These are phyloP conservation scores for Lochmaea capreae DNA, from an alignment of 2,888 invertebrate species.

Conservation along the genomic window DNA sequence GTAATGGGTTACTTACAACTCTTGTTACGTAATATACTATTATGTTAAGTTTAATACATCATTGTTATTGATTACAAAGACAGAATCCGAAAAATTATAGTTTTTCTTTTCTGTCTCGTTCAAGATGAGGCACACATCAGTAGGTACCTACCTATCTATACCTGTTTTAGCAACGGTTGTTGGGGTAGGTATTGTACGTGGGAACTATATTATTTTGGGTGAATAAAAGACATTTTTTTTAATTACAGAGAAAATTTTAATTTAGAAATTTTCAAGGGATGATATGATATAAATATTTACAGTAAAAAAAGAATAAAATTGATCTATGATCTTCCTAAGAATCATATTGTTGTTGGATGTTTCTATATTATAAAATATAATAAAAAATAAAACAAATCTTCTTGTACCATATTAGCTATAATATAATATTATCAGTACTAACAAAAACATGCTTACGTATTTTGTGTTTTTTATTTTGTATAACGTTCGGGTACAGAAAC, in stretches of 20 bases:
- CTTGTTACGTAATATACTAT: too few species aligned
- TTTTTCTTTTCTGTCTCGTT: too few species aligned
- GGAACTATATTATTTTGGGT: too few species aligned
- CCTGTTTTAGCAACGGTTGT: too few species aligned
- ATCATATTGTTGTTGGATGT: conserved; percentile 45
- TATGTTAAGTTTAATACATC: too few species aligned
- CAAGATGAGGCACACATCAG: too few species aligned
- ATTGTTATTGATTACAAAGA: too few species aligned
- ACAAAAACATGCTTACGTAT: conserved; percentile 50
- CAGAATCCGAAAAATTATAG: too few species aligned
- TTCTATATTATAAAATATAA: conserved; percentile 66
- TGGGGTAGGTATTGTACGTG: too few species aligned
- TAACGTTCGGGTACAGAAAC: conserved; percentile 51
- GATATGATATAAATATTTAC: conserved; percentile 77
- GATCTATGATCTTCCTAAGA: conserved; percentile 66
- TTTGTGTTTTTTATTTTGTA: conserved; percentile 36
- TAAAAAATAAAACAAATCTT: conserved; percentile 60
- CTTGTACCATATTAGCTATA: conserved; percentile 41
- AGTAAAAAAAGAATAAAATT: conserved; percentile 64
- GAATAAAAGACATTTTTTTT: conserved; percentile 54
- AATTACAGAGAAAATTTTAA: conserved; percentile 72
- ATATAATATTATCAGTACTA: conserved; percentile 39
- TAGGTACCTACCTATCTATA: too few species aligned
- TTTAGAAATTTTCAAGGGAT: conserved; percentile 85
- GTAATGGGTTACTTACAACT: too few species aligned